A percentile compares a stretch with the other conserved stretches of the same genome.
These are phyloP conservation scores for Protobothrops mucrosquamatus DNA, from an alignment of 2,113 vertebrate genomes.

Conservation along the genomic window DNA sequence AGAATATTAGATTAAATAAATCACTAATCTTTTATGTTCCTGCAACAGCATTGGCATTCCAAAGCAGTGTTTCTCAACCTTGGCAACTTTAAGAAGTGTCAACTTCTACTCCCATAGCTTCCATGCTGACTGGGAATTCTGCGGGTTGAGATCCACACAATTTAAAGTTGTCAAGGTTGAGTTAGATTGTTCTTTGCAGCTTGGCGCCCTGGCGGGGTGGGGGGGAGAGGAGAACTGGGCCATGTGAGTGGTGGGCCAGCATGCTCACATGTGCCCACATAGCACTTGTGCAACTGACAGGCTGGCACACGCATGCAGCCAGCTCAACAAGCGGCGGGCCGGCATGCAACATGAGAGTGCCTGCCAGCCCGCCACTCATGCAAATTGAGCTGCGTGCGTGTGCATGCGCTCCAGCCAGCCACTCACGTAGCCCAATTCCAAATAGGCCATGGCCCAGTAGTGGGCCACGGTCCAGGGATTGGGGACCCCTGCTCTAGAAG, in stretches of 20 bases:
- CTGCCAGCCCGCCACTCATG: background rate
- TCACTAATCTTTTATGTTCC: background rate
- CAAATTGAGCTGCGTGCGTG: background rate
- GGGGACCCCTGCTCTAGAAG: background rate
- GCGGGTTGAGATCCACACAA: background rate
- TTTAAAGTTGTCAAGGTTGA: background rate
- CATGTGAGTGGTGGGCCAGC: too few species aligned
- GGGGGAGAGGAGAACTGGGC: background rate
- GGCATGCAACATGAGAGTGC: accelerated
- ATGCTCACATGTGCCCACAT: background rate
- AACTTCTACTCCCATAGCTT: background rate
- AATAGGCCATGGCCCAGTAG: background rate
- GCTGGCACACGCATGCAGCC: too few species aligned
- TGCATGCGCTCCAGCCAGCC: background rate
- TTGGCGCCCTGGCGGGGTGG: accelerated
- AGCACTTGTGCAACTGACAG: background rate
- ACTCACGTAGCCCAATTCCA: background rate
- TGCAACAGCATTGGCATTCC: background rate
- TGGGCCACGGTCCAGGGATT: background rate
- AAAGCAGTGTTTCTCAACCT: background rate
- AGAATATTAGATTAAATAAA: background rate
- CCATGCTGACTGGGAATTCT: background rate
- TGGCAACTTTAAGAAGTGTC: background rate
- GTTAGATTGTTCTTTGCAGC: too few species aligned
- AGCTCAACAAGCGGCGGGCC: background rate